Percentiles rank a stretch among this genome's conserved stretches.
Conservation (phyloP, 2,113 vertebrate genomes). For the Rhinichthys klamathensis region DNA sequence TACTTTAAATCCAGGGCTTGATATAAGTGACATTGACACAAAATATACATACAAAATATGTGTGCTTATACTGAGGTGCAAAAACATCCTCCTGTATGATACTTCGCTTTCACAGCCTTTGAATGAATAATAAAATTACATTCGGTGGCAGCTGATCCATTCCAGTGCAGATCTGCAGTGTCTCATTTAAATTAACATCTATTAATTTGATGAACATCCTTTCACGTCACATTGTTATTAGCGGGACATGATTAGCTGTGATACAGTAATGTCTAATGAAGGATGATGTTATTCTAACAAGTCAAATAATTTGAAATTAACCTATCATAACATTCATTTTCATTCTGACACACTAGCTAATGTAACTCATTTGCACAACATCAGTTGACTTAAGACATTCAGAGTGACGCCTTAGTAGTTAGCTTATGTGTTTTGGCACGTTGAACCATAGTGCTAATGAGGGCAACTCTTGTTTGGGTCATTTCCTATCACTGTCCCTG, state of each 20-base stretch:
- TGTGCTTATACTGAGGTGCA: background rate
- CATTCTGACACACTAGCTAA: slow-evolving; percentile 24
- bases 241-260: slow-evolving; percentile 10
- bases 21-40: background rate
- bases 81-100: background rate
- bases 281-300: slow-evolving; percentile 35
- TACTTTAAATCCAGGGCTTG: background rate
- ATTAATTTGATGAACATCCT: slow-evolving; percentile 37
- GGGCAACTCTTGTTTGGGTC: background rate
- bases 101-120: background rate
- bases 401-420: background rate
- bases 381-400: background rate
- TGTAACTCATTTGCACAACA: slow-evolving; percentile 11
- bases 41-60: background rate
- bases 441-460: background rate
- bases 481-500: background rate
- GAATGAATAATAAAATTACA: slow-evolving; percentile 9
- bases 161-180: slow-evolving; percentile 1
- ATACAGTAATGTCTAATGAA: slow-evolving; percentile 28
- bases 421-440: background rate
- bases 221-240: background rate
- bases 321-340: slow-evolving; percentile 13
- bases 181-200: slow-evolving; percentile 24
- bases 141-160: slow-evolving; percentile 2
- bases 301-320: slow-evolving; percentile 27